Evolutionary conservation across 2,888 invertebrate species (phyloP), one percentile per base, ranked within the genome.

Genomic region (Willowsia nigromaculata): DNA sequence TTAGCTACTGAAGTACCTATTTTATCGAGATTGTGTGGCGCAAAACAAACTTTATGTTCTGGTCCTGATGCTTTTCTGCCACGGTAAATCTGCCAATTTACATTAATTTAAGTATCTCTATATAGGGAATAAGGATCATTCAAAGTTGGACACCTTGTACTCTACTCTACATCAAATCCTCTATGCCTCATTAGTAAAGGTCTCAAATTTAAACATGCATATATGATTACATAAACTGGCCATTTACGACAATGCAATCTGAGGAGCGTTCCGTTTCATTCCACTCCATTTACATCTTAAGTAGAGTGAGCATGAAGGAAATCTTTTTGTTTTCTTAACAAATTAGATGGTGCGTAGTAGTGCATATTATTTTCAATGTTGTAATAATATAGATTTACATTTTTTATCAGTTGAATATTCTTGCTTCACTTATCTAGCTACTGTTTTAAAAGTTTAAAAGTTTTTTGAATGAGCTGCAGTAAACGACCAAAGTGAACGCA

Each of bases 201-300:
- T 65, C 33, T 65, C 18, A n/a, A 11, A 65, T 33, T 9, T 7
- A 59, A 59, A 13, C 59, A 4, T 59, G 22, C 47, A 47, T 74
- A 4, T 43, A 22, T 22, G 22, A 22, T 47, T 43, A 9, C 30
- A 27, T 22, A 47, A 68, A 68, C 78, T 47, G 53, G 53, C 68
- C 53, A 83, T 83, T 83, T 83, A 68, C 53, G 65, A 83, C 30
- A 25, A 62, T n/a, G 50, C 9, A 71, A 50, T n/a, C n/a, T 65
- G 53, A 85, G 85, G 78, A 85, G 85, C 78, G 85, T 85, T 85
- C 85, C 78, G 78, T 85, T 85, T 78, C 85, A 68, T 83, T 83
- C 83, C 83, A 85, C 85, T 85, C 85, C 85, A 85, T 85, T 85
- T 85, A 78, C 76, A 85, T 78, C 78, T 78, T 27, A 85, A 85